Base-by-base conservation (phyloP, 1,140 invertebrate genomes). In the Neelides sp. region DNA sequence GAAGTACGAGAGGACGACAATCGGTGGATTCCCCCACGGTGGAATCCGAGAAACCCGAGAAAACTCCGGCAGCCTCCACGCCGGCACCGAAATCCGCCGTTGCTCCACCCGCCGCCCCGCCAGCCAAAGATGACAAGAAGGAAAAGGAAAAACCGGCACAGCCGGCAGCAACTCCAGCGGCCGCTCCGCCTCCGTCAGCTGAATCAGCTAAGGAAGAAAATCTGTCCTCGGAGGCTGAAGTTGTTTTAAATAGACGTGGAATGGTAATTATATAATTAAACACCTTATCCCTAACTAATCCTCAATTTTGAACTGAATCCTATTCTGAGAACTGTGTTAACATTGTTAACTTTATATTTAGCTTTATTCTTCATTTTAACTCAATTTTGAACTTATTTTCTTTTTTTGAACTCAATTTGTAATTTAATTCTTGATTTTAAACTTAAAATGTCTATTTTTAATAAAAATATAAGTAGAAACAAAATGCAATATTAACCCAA, bases 231-330 rank as follows among this genome's bases (percentile, higher is more conserved):
- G 35, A 24, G 2, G 54, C 51, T 41, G 58, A 60, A 35, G 54
- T 82, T 64, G 78, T 82, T 48, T 66, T 89, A 2, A 89, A 89
- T 67, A 77, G 83, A 8, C 73, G 85, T 65, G 85, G 85, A 39
- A 87, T 86, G 81, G 66, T 67, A 58, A 57, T 52, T n/a, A n/a
- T n/a, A 30, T 51, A 43, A 43, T n/a, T 13, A n/a, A 42, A n/a
- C n/a, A n/a, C n/a, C n/a, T n/a, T n/a, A n/a, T n/a, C n/a, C n/a
- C n/a, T n/a, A n/a, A n/a, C n/a, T n/a, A n/a, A n/a, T n/a, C n/a
- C n/a, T n/a, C n/a, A n/a, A n/a, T n/a, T n/a, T n/a, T n/a, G n/a
- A n/a, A n/a, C n/a, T n/a, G n/a, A n/a, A n/a, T n/a, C n/a, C n/a
- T n/a, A n/a, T n/a, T n/a, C n/a, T n/a, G n/a, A n/a, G n/a, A n/a